phyloP scores from a whole-genome alignment of 2,888 invertebrate genomes.

The Apamea anceps region DNA sequence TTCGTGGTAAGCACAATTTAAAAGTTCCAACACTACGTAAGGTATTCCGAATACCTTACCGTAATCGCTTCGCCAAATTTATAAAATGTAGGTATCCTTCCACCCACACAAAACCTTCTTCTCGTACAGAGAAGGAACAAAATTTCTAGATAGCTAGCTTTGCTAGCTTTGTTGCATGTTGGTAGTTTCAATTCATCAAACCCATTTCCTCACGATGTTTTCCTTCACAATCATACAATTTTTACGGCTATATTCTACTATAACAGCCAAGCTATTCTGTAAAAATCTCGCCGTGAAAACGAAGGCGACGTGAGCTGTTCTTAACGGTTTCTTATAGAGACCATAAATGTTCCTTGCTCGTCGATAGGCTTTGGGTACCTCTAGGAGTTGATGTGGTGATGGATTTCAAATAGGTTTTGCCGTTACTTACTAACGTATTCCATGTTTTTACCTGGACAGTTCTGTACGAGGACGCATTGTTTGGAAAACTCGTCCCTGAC shows the following conservation, averaged over 20 bases:
- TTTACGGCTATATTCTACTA: too few species aligned
- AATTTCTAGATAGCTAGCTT: too few species aligned
- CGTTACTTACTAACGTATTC: background rate
- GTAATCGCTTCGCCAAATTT: background rate
- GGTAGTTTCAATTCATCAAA: background rate
- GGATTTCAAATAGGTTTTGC: background rate
- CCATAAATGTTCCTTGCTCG: background rate
- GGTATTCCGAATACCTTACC: background rate
- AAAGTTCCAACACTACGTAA: background rate
- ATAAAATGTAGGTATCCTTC: background rate
- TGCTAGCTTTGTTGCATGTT: background rate
- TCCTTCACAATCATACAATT: background rate
- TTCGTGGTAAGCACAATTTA: conserved; percentile 15
- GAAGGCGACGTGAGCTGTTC: background rate
- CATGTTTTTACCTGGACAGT: conserved; percentile 80
- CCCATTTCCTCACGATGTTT: background rate
- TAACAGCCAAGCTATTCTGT: background rate
- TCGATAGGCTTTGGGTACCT: background rate
- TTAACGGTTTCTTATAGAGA: background rate
- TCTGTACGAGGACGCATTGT: conserved; percentile 77
- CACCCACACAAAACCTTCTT: background rate
- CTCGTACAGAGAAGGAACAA: background rate
- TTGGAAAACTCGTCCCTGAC: conserved; percentile 83
- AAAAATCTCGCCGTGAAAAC: background rate
- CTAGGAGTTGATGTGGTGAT: background rate